These are phyloP conservation scores for Ophion slaviceki DNA, from an alignment of 2,888 invertebrate genomes.

Conservation along the genomic window DNA sequence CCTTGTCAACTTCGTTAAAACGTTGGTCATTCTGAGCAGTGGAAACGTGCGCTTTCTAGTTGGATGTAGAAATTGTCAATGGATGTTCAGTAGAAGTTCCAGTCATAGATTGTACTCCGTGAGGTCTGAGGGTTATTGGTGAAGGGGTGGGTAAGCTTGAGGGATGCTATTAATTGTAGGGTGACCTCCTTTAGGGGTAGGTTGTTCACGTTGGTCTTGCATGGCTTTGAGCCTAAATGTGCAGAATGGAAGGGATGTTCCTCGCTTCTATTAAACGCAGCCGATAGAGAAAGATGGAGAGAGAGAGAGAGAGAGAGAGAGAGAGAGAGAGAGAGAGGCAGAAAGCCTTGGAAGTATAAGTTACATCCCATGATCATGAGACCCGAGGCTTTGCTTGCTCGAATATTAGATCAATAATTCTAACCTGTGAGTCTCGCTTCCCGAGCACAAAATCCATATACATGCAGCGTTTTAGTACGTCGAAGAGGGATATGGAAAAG, in stretches of 20 bases:
- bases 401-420: slow-evolving; percentile 84
- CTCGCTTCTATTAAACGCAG: slow-evolving; percentile 33
- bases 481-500: slow-evolving; percentile 45
- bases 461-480: slow-evolving; percentile 54
- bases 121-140: slow-evolving; percentile 32
- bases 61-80: slow-evolving; percentile 7
- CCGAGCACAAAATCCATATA: slow-evolving; percentile 51
- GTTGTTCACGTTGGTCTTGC: slow-evolving; percentile 31
- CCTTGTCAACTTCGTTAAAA: background rate
- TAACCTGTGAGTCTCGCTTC: slow-evolving; percentile 74
- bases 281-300: slow-evolving; percentile 54
- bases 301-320: slow-evolving; percentile 38
- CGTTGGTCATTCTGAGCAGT: background rate
- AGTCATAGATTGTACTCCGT: slow-evolving; percentile 33
- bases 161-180: slow-evolving; percentile 82
- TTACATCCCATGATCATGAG: slow-evolving; percentile 76
- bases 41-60: slow-evolving; percentile 13
- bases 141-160: slow-evolving; percentile 30
- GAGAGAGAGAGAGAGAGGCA: slow-evolving; percentile 50
- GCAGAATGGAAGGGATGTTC: slow-evolving; percentile 63
- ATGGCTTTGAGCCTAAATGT: slow-evolving; percentile 77
- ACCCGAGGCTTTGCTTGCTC: slow-evolving; percentile 80
- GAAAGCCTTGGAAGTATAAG: slow-evolving; percentile 78
- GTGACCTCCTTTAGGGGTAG: slow-evolving; percentile 48
- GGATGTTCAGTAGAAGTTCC: slow-evolving; percentile 10